Evolutionary conservation across 37 sponge, comb jelly and placozoan genomes (phyloP), one percentile per base, ranked within the genome.

Genomic region (Oscarella lobularis): DNA sequence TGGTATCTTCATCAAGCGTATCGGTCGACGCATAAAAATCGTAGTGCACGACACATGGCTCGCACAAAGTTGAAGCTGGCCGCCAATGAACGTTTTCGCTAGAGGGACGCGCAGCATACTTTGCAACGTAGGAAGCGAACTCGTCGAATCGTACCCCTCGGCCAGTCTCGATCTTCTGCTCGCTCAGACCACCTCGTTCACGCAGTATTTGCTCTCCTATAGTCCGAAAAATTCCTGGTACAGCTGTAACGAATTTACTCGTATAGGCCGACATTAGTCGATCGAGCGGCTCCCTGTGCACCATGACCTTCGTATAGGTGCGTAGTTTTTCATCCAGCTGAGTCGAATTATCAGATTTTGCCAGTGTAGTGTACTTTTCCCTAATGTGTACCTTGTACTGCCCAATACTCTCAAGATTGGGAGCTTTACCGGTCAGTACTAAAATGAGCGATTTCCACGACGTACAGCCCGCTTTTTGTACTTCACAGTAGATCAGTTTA

Each of bases 41-140:
- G 33, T 68, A 68, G 71, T 68, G 35, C 35, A 68, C 71, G 6
- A 20, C 4, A 14, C 71, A 68, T 4, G 71, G 71, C 71, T 68
- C 35, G 31, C 71, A 68, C 6, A 68, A 35, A 5, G 29, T 14
- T 35, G 6, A 32, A 4, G 29, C 5, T 14, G 71, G 31, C 6
- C 29, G 29, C 71, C 71, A 68, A 14, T 68, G 71, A 32, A 34
- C 71, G 33, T 68, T 68, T 5, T 30, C 6, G 29, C 6, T 20
- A 30, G 6, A 4, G 5, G 29, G 6, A 5, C 31, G 6, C 33
- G 71, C 33, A 27, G 60, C 60, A 48, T 27, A 9, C 5, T 68
- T 35, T 35, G 31, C 71, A 5, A 20, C 71, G 31, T 30, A 68
- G 33, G 5, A 4, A 14, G 71, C 71, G 33, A 68, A 68, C 71